Evolutionary conservation across 1,140 invertebrate species (phyloP).

Genomic region (Papilio helenus): DNA sequence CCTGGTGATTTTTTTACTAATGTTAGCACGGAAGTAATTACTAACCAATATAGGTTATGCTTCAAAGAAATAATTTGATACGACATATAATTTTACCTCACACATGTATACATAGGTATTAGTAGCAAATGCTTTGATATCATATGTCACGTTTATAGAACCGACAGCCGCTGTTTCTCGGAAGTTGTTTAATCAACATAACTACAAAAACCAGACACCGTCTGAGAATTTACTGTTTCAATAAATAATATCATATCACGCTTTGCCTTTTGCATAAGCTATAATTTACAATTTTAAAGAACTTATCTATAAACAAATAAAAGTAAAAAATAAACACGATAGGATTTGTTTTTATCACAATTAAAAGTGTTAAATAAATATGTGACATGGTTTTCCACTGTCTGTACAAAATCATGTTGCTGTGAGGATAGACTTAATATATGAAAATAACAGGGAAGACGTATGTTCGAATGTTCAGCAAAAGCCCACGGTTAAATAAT

Average conservation of each 20-base stretch:
- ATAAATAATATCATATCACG: conserved; percentile 24
- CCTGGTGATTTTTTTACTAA: background rate
- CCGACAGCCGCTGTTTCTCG: conserved; percentile 53
- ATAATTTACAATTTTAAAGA: background rate
- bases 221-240: conserved; percentile 30
- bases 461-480: no score
- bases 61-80: background rate
- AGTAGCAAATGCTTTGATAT: background rate
- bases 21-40: background rate
- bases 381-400: no score
- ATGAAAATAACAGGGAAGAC: no score
- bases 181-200: conserved; percentile 65
- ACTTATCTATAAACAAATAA: background rate
- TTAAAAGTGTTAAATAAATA: no score
- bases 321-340: background rate
- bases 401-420: no score
- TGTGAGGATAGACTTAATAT: no score
- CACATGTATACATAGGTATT: background rate
- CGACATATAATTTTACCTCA: background rate
- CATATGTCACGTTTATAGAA: conserved; percentile 22
- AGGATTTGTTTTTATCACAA: background rate
- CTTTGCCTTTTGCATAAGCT: background rate
- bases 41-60: background rate
- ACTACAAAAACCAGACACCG: conserved; percentile 24
- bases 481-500: no score